Percentiles rank a stretch among this genome's conserved stretches.
These are phyloP conservation scores for Rattus rattus DNA, from an alignment of 2,113 vertebrate genomes.

Conservation along the genomic window DNA sequence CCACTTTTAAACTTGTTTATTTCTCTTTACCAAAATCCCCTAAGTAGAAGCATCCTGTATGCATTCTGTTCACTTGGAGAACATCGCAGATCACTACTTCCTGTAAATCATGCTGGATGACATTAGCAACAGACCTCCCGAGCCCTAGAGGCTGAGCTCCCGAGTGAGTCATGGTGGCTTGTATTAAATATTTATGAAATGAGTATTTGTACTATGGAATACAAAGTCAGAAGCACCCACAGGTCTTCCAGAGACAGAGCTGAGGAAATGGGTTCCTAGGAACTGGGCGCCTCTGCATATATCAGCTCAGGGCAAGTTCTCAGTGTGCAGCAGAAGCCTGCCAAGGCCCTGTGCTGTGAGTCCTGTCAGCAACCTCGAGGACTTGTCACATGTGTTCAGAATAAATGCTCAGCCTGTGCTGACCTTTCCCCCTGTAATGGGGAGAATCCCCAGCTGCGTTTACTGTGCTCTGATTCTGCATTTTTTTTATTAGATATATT, in stretches of 20 bases:
- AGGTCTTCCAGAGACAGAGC: conserved; percentile 60
- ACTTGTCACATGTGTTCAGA: conserved; percentile 58
- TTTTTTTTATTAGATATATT: too few relatives aligned
- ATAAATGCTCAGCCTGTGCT: background rate
- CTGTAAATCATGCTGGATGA: conserved; percentile 71
- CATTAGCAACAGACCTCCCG: conserved; percentile 78
- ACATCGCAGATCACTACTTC: conserved; percentile 76
- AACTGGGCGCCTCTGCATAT: background rate
- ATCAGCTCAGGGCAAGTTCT: background rate
- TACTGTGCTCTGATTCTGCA: background rate
- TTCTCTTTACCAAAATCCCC: conserved; percentile 64
- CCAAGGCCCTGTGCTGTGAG: background rate
- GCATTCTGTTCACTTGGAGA: conserved; percentile 67
- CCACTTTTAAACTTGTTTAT: conserved; percentile 65
- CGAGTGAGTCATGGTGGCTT: conserved; percentile 75
- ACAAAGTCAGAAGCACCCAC: conserved; percentile 68
- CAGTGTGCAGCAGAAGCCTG: background rate
- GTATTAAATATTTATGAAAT: conserved; percentile 83
- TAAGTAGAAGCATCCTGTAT: conserved; percentile 83
- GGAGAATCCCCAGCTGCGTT: background rate
- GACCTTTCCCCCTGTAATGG: conserved; percentile 15
- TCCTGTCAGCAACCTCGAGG: conserved; percentile 19
- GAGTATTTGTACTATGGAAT: conserved; percentile 71
- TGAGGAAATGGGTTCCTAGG: background rate
- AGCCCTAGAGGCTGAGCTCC: conserved; percentile 67